Conservation (phyloP, 2,113 vertebrate species). For the Bombycilla garrulus region DNA sequence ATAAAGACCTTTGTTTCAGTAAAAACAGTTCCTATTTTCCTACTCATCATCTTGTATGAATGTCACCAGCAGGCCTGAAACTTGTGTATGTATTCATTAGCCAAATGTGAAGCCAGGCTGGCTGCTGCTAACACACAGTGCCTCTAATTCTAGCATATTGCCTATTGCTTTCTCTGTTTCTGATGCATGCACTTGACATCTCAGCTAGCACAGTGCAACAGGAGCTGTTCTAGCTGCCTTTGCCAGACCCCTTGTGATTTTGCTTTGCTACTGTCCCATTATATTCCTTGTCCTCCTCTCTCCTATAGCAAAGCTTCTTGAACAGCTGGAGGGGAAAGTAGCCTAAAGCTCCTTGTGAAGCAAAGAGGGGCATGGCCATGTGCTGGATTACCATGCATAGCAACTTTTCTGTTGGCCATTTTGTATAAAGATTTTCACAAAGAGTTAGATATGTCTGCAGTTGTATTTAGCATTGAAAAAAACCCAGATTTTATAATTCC, state of each 20-base stretch:
- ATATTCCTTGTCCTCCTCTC: background rate
- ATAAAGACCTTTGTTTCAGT: background rate
- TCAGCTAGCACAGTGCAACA: background rate
- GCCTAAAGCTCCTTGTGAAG: background rate
- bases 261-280: background rate
- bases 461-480: background rate
- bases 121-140: background rate
- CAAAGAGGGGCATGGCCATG: background rate
- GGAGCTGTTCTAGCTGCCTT: background rate
- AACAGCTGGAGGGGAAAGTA: background rate
- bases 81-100: background rate
- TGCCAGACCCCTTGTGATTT: background rate
- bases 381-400: background rate
- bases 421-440: background rate
- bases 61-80: slow-evolving; percentile 26
- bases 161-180: background rate
- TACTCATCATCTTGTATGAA: background rate
- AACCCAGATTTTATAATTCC: background rate
- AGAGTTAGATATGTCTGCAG: background rate
- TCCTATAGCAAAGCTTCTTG: background rate
- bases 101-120: background rate
- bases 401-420: background rate
- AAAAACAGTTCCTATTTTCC: slow-evolving; percentile 11
- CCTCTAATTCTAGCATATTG: background rate
- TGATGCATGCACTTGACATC: background rate